Percentiles rank a stretch among this genome's conserved stretches.
phyloP scores from a whole-genome alignment of 2,797 vertebrate species.

The Megalops cyprinoides region DNA sequence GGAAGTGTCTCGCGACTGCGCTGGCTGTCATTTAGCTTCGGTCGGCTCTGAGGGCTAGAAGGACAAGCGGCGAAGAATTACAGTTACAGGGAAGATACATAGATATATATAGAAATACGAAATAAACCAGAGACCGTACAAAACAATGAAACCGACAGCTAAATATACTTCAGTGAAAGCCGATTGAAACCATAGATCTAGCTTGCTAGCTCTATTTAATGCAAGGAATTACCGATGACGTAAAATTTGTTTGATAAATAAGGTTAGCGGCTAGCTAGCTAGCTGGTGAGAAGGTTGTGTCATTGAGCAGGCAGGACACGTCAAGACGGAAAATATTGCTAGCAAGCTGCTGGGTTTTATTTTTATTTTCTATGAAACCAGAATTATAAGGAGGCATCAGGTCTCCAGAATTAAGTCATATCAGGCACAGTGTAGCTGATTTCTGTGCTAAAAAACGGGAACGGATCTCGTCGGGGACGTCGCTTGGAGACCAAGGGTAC shows the following conservation, averaged over 20 bases:
- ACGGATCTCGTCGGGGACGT: constrained; percentile 68
- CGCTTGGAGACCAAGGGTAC: constrained; percentile 69
- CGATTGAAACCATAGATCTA: constrained; percentile 31
- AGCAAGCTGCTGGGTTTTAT: constrained; percentile 63
- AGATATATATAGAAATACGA: constrained; percentile 40
- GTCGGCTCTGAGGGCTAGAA: constrained; percentile 85
- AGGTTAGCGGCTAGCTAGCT: constrained; percentile 65
- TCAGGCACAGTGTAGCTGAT: constrained; percentile 60
- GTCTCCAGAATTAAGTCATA: constrained; percentile 45
- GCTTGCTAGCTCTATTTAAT: constrained; percentile 42
- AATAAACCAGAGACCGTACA: constrained; percentile 26
- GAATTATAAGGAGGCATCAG: constrained; percentile 49
- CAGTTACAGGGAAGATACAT: constrained; percentile 51
- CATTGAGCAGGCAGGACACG: constrained; percentile 85
- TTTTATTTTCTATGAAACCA: constrained; percentile 47
- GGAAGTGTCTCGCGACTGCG: constrained; percentile 92
- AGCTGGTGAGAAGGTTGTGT: constrained; percentile 74
- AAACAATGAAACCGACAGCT: constrained; percentile 73
- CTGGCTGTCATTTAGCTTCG: constrained; percentile 96
- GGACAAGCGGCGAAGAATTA: constrained; percentile 77
- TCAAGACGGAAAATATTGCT: constrained; percentile 73
- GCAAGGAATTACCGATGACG: constrained; percentile 59
- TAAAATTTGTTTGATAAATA: constrained; percentile 61
- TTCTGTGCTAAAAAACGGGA: constrained; percentile 48
- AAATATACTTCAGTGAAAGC: constrained; percentile 50